Base-by-base conservation (phyloP, 2,797 vertebrate genomes). In the Hoplostethus mediterraneus region DNA sequence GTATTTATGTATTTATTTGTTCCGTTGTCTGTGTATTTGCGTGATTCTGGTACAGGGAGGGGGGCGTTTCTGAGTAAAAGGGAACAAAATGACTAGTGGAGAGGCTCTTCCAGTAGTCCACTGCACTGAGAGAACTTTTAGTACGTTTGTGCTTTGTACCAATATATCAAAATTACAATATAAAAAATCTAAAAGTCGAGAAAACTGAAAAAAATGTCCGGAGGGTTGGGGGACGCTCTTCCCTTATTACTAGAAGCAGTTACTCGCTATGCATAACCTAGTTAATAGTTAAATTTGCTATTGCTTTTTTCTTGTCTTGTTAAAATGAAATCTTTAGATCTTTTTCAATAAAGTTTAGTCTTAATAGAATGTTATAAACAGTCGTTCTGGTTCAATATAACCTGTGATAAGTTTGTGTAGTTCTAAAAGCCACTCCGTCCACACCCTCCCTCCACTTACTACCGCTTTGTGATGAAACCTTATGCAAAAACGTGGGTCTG, bases 251-350 rank as follows among this genome's bases (percentile, higher is more conserved):
- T 99, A 99, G 98, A 98, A 98, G 97, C 96, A 98, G 97, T 98
- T 98, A 98, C 97, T 99, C 97, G 97, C 98, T 99, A 99, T 99
- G 98, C 98, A 99, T 99, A 99, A 99, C 97, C 97, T 99, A 99
- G 97, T 98, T 98, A 97, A 97, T 99, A 99, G 98, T 99, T 99
- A 95, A 97, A 99, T 99, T 99, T 99, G 98, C 97, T 99, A 98
- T 99, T 98, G 98, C 98, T 99, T 99, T 96, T 95, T 99, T 99
- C 97, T 98, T 98, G 98, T 99, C 98, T 99, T 99, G 98, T 99
- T 99, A 97, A 96, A 98, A 96, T 96, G 90, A 98, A 98, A 98
- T 96, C 97, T 99, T 99, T 94, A 95, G 95, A 94, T 96, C 95
- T 96, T 96, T 96, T 99, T 99, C 97, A 99, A 99, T 98, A 98